Conservation (phyloP, 2,888 invertebrate species). For the Habrosyne pyritoides region DNA sequence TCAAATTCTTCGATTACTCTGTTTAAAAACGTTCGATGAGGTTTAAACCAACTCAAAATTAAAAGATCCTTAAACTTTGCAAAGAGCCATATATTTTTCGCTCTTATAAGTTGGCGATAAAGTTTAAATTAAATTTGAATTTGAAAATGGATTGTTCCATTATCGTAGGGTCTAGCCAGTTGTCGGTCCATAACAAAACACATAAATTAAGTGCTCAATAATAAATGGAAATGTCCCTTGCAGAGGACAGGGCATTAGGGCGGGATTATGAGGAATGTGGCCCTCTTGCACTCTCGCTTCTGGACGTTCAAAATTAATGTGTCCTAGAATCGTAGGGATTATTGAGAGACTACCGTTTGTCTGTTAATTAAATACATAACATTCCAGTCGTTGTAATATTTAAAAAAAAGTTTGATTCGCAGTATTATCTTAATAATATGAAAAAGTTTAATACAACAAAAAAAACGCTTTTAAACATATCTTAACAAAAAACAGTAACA, state of each 20-base stretch:
- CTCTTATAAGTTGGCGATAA: conserved; percentile 19
- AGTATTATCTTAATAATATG: background rate
- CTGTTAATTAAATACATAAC: background rate
- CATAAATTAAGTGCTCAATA: conserved; percentile 85
- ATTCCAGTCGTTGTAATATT: background rate
- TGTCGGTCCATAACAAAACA: conserved; percentile 84
- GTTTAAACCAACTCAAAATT: conserved; percentile 41
- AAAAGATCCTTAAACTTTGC: background rate
- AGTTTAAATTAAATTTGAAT: conserved; percentile 27
- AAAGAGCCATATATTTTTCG: conserved; percentile 20
- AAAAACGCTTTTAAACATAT: background rate
- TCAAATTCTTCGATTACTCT: conserved; percentile 32
- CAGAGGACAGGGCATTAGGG: conserved; percentile 83
- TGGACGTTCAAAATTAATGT: conserved; percentile 15
- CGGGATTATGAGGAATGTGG: conserved; percentile 79
- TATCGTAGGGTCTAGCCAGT: conserved; percentile 57
- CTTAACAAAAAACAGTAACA: background rate
- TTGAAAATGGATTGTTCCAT: conserved; percentile 33
- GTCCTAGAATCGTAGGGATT: conserved; percentile 10
- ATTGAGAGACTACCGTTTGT: conserved; percentile 1
- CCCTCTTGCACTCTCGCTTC: conserved; percentile 61
- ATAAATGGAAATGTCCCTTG: conserved; percentile 84
- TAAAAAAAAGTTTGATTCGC: background rate
- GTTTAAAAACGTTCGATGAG: conserved; percentile 68
- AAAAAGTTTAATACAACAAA: background rate